Conservation (phyloP, 2,797 vertebrate genomes). For the Anabas testudineus region DNA sequence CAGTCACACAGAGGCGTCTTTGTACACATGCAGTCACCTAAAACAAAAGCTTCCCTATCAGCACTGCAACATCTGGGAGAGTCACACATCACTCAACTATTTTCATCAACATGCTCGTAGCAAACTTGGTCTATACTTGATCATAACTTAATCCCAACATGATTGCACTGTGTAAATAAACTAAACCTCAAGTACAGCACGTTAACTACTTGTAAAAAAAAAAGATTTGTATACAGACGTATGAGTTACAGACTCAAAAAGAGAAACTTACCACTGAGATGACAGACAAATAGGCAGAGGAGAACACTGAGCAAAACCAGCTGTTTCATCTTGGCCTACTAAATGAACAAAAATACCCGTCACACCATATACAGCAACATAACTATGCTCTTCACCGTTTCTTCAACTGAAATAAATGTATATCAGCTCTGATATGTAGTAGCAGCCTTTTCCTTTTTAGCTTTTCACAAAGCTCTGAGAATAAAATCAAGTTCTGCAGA, state of each 20-base stretch:
- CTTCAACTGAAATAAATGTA: background rate
- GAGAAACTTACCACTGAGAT: conserved; percentile 74
- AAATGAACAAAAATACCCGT: background rate
- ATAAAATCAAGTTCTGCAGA: background rate
- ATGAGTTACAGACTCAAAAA: background rate
- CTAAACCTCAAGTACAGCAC: background rate
- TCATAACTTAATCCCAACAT: rapidly evolving
- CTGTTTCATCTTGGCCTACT: conserved; percentile 77
- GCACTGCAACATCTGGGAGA: conserved; percentile 25
- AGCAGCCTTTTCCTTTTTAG: background rate
- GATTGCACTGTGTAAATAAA: background rate
- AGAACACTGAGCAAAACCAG: conserved; percentile 65
- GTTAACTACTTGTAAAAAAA: background rate
- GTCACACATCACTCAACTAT: conserved; percentile 1
- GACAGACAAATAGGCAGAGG: conserved; percentile 66
- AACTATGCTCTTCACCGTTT: background rate
- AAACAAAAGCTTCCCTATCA: conserved; percentile 35
- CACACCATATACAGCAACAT: too few relatives aligned
- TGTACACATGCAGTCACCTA: conserved; percentile 47
- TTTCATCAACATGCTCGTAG: background rate
- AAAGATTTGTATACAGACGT: background rate
- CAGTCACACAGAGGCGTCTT: conserved; percentile 56
- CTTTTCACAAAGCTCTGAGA: background rate
- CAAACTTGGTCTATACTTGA: background rate
- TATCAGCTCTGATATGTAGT: background rate